Conservation (phyloP, 2,888 invertebrate genomes). For the Andrena fulva region DNA sequence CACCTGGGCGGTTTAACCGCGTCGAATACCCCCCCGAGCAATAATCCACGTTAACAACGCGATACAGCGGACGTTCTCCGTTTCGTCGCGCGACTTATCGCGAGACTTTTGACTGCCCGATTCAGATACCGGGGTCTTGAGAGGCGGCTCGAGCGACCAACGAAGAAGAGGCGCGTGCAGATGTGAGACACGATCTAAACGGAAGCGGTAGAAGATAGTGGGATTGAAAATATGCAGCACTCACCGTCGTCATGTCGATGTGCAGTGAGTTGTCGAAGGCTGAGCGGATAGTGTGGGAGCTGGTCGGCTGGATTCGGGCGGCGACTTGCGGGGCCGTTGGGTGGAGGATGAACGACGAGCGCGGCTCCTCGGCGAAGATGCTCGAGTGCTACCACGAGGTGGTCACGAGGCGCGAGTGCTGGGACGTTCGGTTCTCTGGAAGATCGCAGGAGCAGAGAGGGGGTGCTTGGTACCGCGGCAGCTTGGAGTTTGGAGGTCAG, state of each 20-base stretch:
- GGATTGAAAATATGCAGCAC: not conserved
- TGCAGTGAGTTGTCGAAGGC: not conserved
- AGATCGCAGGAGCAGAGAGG: constrained; percentile 27
- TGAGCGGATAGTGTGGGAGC: not conserved
- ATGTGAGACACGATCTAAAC: not conserved
- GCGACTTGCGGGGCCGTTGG: not conserved
- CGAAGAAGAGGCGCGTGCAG: not conserved
- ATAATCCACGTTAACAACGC: not conserved
- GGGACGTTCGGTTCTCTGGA: not conserved
- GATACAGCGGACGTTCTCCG: not conserved
- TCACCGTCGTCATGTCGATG: constrained; percentile 56
- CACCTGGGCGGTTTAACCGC: not conserved
- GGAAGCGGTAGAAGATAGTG: not conserved
- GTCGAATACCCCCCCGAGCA: not conserved
- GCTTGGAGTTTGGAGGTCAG: constrained; percentile 80
- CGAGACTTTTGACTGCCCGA: not conserved
- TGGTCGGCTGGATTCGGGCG: not conserved
- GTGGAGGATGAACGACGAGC: not conserved
- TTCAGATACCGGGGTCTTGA: not conserved
- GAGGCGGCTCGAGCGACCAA: not conserved
- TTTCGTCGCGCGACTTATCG: not conserved
- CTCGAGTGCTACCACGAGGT: constrained; percentile 18
- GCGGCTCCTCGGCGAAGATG: not conserved
- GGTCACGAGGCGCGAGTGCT: constrained; percentile 47
- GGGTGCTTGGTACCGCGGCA: constrained; percentile 63